Conservation (phyloP, 30 jellyfish, hydroid and myxozoan species). For the Aurelia aurita region DNA sequence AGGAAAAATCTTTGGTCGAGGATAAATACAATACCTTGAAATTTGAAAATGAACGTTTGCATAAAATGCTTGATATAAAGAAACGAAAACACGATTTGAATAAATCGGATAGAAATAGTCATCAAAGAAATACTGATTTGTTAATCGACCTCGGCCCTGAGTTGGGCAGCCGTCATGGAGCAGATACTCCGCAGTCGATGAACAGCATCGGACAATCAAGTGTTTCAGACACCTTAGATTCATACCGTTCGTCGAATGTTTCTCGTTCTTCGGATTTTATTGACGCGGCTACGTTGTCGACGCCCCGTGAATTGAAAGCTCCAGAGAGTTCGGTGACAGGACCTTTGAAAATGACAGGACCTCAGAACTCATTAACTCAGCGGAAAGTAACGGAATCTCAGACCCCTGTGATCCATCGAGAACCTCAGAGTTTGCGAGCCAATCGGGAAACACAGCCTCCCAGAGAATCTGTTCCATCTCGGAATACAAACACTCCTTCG, state of each 20-base stretch:
- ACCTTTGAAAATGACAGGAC: neutral
- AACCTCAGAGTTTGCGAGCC: no score
- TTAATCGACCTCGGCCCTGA: neutral
- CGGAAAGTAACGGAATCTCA: no score
- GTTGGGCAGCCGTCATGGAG: no score
- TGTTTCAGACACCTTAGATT: neutral
- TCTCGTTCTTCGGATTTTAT: neutral
- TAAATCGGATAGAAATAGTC: neutral
- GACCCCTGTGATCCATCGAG: no score
- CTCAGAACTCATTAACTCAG: neutral
- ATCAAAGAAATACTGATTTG: neutral
- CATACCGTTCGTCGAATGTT: neutral
- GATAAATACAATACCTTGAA: constrained; percentile 49
- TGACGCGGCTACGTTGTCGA: neutral
- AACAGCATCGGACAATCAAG: neutral
- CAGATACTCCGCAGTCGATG: no score
- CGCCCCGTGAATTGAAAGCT: neutral
- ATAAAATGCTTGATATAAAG: neutral
- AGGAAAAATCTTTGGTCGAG: constrained; percentile 52
- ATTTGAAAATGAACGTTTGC: constrained; percentile 39
- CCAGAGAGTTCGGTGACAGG: neutral
- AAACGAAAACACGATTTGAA: neutral
- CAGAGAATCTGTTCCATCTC: neutral
- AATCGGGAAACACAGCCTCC: no score
- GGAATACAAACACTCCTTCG: neutral